Base-by-base conservation (phyloP, 2,113 vertebrate genomes). In the Catharus fuscescens region DNA sequence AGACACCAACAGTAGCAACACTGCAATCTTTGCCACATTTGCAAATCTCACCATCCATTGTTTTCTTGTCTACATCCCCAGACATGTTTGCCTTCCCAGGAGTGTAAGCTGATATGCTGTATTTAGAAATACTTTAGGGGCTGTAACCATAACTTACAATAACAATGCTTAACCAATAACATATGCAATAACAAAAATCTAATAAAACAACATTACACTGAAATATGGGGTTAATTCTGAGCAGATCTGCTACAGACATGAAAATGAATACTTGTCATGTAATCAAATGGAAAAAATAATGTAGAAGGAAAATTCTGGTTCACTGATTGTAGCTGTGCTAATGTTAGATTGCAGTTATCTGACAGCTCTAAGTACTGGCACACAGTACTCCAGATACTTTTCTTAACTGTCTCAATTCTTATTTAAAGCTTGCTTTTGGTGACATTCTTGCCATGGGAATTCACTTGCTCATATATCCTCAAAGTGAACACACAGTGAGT, bases 221-320 rank as follows among this genome's bases (percentile, higher is more conserved):
- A 61, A 89, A 89, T 74, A 89, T 6, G 34, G 87, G 69, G 52
- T 80, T 60, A 79, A 36, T 91, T 80, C 86, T 38, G 14, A 4
- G 2, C 64, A 81, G 56, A 62, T 84, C 54, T 64, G 56, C 56
- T 67, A 31, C 61, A 88, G 80, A 78, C 44, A 17, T 59, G 69
- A 73, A 94, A 95, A 95, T 91, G 64, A 92, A 64, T 74, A 47
- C 69, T 93, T 93, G 74, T 88, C 80, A 50, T 56, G 56, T 34
- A 91, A 94, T 92, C 86, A 94, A 62, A 96, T 67, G 44, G 25
- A 89, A 74, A 78, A 36, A 86, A 86, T 80, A 80, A 80, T 17
- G 38, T 36, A 54, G 80, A 52, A 73, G 29, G 53, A 84, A 65
- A 80, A 70, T 59, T 74, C 80, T 74, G 69, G 80, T 86, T 86